Base-by-base conservation (phyloP, 2,797 vertebrate genomes). In the Hephaestus fuliginosus region DNA sequence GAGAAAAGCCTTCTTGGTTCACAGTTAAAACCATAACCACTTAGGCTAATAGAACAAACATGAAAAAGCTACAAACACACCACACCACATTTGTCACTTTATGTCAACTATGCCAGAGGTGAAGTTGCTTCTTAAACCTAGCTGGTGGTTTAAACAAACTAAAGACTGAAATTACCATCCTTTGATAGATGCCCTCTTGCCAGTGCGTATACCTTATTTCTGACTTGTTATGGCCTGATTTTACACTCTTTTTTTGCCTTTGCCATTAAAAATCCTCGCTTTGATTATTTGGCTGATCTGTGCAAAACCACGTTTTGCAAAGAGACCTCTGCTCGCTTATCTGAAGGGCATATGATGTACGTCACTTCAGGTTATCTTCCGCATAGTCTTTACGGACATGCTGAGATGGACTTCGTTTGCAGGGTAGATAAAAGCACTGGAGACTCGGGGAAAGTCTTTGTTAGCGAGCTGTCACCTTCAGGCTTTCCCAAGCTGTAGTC, bases 321-420 rank as follows among this genome's bases (percentile, higher is more conserved):
- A 68, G 12, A 14, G 30, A 15, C 2, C 13, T 56, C 18, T 65
- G 1, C 25, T 30, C 3, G 25, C 49, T 33, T 57, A 57, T 72
- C 39, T 79, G 48, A 68, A 70, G 43, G 56, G 17, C 14, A 25
- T 2, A 4, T 8, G 14, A 58, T 70, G 58, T 61, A 13, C 2
- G 0, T 63, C 46, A 33, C 65, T 41, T 44, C 49, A 46, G 10
- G 43, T 55, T 51, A 33, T 51, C 4, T 33, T 46, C 76, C 43
- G 51, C 17, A 9, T 14, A 60, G 36, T 44, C 68, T 4, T 36
- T 30, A 17, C 44, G 51, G 46, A 68, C n/a, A 25, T 33, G 17
- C 55, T 44, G 51, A 2, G 28, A 74, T 74, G 20, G 78, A 74
- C 65, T 25, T 6, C 58, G 41, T 71, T 43, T 46, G 71, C 28